Base-by-base conservation (phyloP, 2,113 vertebrate genomes). In the Cathartes aura region DNA sequence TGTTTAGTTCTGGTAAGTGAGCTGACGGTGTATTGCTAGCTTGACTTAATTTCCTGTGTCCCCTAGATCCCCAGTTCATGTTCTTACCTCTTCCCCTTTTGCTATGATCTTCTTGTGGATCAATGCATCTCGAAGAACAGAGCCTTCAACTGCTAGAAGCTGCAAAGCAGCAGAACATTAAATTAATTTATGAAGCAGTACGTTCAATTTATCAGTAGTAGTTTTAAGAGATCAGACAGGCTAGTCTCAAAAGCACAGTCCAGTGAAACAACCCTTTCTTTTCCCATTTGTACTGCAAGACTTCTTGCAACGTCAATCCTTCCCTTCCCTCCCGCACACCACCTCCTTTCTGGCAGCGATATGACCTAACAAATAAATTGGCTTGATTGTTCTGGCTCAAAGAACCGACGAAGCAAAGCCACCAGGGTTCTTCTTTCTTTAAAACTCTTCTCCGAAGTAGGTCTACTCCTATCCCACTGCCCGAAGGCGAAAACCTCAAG, bases 51-150 rank as follows among this genome's bases (percentile, higher is more conserved):
- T 38, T 62, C 53, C 4, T 0, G 1, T 26, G 11, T 19, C 53
- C 48, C 72, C 66, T 70, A 27, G 7, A 24, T 1, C 21, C 71
- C 70, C 89, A 58, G 21, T 34, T 58, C 20, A 14, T 2, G 22
- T 13, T 82, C 98, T 95, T 56, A 99, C 99, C 99, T 99, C 99
- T 89, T 99, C 99, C 42, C 99, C 99, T 97, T 99, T 99, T 83
- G 99, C 99, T 53, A 98, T 99, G 95, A 99, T 99, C 98, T 99
- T 99, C 98, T 99, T 99, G 98, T 99, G 99, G 40, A 97, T 99
- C 95, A 99, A 94, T 4, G 99, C 99, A 93, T 99, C 99, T 74
- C 98, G 99, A 78, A 99, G 98, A 24, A 98, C 98, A 0, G 97
- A 29, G 32, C 98, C 98, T 29, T 99, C 99, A 67, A 99, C 99